These are phyloP conservation scores for Actinia tenebrosa DNA, from an alignment of 64 coral and sea anemone genomes.

Conservation along the genomic window DNA sequence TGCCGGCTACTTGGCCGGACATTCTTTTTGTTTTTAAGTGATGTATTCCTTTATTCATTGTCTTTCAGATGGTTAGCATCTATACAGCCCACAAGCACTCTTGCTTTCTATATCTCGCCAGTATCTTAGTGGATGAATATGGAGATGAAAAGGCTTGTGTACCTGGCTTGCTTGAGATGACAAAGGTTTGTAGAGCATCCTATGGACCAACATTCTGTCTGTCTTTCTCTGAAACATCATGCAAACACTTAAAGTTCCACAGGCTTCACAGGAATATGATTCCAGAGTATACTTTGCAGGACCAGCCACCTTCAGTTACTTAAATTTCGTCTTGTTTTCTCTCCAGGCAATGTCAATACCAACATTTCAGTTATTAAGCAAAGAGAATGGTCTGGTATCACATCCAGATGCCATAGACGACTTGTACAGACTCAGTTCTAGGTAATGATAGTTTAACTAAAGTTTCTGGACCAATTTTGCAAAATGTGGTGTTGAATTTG, in stretches of 20 bases:
- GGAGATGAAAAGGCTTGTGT: slow-evolving; percentile 80
- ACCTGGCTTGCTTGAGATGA: slow-evolving; percentile 77
- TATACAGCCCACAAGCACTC: slow-evolving; percentile 80
- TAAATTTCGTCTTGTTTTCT: neutral
- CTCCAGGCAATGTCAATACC: slow-evolving; percentile 68
- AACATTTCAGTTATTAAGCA: slow-evolving; percentile 75
- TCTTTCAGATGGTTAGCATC: slow-evolving; percentile 63
- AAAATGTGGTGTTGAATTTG: too few relatives aligned
- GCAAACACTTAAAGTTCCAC: too few relatives aligned
- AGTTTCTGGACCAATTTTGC: too few relatives aligned
- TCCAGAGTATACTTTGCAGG: neutral
- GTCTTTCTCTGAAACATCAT: too few relatives aligned
- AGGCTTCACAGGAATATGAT: too few relatives aligned
- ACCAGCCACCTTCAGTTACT: neutral
- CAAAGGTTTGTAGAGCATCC: slow-evolving; percentile 48
- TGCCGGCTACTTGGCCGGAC: too few relatives aligned
- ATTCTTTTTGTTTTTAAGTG: too few relatives aligned
- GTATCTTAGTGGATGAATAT: slow-evolving; percentile 95
- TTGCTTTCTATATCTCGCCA: slow-evolving; percentile 88
- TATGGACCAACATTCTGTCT: neutral
- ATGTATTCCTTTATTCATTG: neutral
- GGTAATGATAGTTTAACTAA: slow-evolving; percentile 26
- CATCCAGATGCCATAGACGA: slow-evolving; percentile 94
- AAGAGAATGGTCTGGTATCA: slow-evolving; percentile 59
- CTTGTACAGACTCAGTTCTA: slow-evolving; percentile 79